Percentiles rank a stretch among this genome's conserved stretches.
These are phyloP conservation scores for Montipora sp. DNA, from an alignment of 64 coral and sea anemone species.

Conservation along the genomic window DNA sequence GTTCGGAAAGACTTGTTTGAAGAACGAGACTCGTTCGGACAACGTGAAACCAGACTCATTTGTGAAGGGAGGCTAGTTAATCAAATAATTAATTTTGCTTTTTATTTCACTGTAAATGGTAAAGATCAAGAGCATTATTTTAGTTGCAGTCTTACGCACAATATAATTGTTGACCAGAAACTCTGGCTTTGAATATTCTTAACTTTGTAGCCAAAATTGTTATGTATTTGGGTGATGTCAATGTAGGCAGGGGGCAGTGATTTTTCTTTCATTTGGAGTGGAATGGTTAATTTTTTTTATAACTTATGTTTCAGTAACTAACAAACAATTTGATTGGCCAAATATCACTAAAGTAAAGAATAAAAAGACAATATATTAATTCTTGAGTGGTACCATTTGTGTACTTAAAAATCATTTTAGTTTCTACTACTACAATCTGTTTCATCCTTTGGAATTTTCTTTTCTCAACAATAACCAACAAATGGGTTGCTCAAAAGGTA, in stretches of 20 bases:
- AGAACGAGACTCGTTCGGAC: neutral
- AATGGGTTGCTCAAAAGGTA: no score
- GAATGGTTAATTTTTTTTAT: neutral
- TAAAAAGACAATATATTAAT: no score
- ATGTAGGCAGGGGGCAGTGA: neutral
- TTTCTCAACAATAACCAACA: neutral
- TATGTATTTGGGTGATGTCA: neutral
- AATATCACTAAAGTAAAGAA: no score
- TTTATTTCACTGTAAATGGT: neutral
- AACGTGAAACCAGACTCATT: no score
- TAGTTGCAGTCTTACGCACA: neutral
- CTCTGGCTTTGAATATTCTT: no score
- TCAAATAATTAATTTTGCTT: no score
- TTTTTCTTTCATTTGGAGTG: neutral
- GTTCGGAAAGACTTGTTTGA: neutral
- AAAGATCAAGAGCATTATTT: neutral
- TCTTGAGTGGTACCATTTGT: no score
- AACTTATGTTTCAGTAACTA: neutral
- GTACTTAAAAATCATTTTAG: no score
- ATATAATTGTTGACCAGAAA: neutral
- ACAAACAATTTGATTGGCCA: no score
- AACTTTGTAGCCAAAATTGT: neutral
- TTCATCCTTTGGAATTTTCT: neutral
- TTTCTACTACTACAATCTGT: neutral
- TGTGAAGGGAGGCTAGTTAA: no score